Conservation (phyloP, 23 tunicate species). For the Oikopleura dioica region DNA sequence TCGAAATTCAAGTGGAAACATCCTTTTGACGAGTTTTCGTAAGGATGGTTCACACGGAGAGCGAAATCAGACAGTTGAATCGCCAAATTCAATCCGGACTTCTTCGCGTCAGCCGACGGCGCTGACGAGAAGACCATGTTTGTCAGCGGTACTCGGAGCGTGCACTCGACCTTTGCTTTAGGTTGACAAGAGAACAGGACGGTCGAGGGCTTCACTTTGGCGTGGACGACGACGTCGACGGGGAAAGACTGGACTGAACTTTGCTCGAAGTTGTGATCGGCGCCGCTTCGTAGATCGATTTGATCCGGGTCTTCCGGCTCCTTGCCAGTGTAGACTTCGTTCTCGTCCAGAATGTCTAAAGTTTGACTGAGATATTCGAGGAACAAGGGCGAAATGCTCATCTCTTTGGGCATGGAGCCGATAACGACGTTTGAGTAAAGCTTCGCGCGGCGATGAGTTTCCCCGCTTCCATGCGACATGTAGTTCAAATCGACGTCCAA, state of each 20-base stretch:
- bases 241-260: slow-evolving; percentile 38
- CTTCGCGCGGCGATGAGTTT: not conserved
- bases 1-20: not conserved
- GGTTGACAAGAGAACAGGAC: slow-evolving; percentile 71
- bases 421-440: not conserved
- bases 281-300: too few relatives aligned
- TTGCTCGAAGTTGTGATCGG: not conserved
- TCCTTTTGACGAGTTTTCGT: not conserved
- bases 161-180: slow-evolving; percentile 75
- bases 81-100: slow-evolving; percentile 4
- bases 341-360: slow-evolving; percentile 4
- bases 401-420: slow-evolving; percentile 18
- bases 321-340: too few relatives aligned
- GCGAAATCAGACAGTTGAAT: slow-evolving; percentile 6
- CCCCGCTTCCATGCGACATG: slow-evolving; percentile 23
- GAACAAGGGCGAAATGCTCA: slow-evolving; percentile 57
- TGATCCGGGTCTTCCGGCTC: too few relatives aligned
- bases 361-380: slow-evolving; percentile 79
- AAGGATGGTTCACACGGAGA: not conserved
- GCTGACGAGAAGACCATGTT: slow-evolving; percentile 45
- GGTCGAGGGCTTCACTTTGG: slow-evolving; percentile 53
- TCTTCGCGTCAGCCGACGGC: not conserved
- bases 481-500: slow-evolving; percentile 49
- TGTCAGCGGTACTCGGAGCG: slow-evolving; percentile 56
- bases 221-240: slow-evolving; percentile 56